These are phyloP conservation scores for Pachycephus smyrnensis DNA, from an alignment of 2,888 invertebrate genomes.

Conservation along the genomic window DNA sequence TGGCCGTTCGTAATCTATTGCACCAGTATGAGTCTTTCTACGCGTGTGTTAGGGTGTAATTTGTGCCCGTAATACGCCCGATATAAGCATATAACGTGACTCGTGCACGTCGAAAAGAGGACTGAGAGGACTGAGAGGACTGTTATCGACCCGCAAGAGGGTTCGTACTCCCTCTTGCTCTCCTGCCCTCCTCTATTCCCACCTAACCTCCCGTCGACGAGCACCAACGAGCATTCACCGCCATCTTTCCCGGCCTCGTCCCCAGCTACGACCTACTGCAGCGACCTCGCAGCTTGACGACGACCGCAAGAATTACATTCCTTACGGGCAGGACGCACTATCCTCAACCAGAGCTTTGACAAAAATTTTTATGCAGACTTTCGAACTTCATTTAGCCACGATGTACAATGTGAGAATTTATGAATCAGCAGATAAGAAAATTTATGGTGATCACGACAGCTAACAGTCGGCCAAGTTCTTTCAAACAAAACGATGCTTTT, in stretches of 20 bases:
- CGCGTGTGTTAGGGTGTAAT: background rate
- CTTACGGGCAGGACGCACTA: background rate
- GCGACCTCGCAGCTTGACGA: background rate
- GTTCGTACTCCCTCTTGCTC: conserved; percentile 47
- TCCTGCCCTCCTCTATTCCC: conserved; percentile 59
- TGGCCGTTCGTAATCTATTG: background rate
- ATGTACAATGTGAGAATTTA: background rate
- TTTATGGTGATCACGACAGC: background rate
- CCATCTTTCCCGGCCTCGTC: background rate
- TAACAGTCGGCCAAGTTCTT: background rate
- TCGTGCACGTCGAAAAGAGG: conserved; percentile 70
- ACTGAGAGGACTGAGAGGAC: conserved; percentile 72
- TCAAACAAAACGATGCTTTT: background rate
- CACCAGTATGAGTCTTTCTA: background rate
- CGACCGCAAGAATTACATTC: background rate
- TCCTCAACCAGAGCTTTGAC: background rate
- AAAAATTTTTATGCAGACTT: background rate
- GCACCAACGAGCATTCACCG: background rate
- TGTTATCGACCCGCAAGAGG: conserved; percentile 65
- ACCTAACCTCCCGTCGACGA: background rate
- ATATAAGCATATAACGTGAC: conserved; percentile 53
- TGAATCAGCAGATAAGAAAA: background rate
- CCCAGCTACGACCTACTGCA: background rate
- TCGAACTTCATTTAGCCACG: background rate
- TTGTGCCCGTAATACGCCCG: background rate